These are phyloP conservation scores for Busseola fusca DNA, from an alignment of 2,888 invertebrate species.

Conservation along the genomic window DNA sequence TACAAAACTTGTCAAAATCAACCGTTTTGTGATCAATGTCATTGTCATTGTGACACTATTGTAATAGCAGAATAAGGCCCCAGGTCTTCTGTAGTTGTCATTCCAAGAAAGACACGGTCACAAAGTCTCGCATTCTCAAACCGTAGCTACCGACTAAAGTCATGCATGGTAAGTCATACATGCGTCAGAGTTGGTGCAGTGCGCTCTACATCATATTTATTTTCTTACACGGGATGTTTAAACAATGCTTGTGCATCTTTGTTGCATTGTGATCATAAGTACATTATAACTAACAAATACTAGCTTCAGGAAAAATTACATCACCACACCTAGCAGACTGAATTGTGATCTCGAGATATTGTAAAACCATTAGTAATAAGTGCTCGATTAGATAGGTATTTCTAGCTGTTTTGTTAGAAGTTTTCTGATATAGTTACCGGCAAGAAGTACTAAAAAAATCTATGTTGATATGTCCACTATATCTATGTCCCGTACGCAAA, in stretches of 20 bases:
- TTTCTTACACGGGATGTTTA: conserved; percentile 19
- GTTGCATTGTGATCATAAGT: conserved; percentile 31
- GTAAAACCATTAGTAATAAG: background rate
- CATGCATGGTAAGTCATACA: conserved; percentile 47
- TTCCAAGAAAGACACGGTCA: background rate
- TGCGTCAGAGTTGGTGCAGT: conserved; percentile 37
- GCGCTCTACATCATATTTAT: conserved; percentile 41
- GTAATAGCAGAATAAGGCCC: too few species aligned
- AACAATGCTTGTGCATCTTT: conserved; percentile 33
- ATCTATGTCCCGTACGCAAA: too few species aligned
- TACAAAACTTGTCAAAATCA: too few species aligned
- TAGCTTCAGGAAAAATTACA: background rate
- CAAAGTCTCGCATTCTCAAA: background rate
- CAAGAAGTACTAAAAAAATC: too few species aligned
- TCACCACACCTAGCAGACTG: background rate
- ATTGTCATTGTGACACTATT: too few species aligned
- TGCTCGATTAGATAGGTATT: background rate
- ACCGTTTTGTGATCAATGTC: too few species aligned
- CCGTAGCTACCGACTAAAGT: conserved; percentile 28
- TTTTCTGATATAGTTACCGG: background rate
- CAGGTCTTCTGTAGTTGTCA: background rate
- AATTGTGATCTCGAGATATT: background rate
- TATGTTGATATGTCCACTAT: too few species aligned
- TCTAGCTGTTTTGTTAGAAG: background rate
- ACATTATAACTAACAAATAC: conserved; percentile 8